These are phyloP conservation scores for Gymnocheta viridis DNA, from an alignment of 2,888 invertebrate genomes.

Conservation along the genomic window DNA sequence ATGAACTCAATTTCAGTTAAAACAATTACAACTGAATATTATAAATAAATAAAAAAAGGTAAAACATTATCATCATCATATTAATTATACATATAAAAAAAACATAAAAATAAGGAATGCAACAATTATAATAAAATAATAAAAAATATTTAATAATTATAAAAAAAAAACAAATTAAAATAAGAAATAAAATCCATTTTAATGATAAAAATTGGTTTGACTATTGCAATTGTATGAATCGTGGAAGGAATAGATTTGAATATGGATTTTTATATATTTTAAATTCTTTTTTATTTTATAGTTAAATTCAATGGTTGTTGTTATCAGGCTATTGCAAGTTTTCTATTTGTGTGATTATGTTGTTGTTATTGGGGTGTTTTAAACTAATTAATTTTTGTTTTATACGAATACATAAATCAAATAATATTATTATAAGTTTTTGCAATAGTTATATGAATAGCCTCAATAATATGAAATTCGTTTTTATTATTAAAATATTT, in stretches of 20 bases:
- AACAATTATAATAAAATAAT: constrained; percentile 58
- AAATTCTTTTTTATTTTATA: not conserved
- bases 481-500: constrained; percentile 15
- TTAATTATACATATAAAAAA: constrained; percentile 33
- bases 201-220: constrained; percentile 36
- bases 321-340: constrained; percentile 57
- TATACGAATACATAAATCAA: constrained; percentile 8
- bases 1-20: constrained; percentile 57
- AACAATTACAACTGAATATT: constrained; percentile 20
- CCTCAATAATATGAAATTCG: constrained; percentile 62
- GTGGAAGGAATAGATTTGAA: constrained; percentile 5
- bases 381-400: not conserved
- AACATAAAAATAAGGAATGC: constrained; percentile 61
- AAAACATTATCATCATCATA: constrained; percentile 15
- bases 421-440: constrained; percentile 2
- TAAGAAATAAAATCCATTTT: constrained; percentile 27
- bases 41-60: constrained; percentile 20
- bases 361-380: constrained; percentile 6
- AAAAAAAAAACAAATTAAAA: constrained; percentile 41
- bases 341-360: constrained; percentile 12
- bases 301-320: constrained; percentile 45
- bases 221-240: constrained; percentile 65
- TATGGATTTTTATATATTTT: not conserved
- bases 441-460: constrained; percentile 48
- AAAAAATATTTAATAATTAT: constrained; percentile 32